phyloP scores from a whole-genome alignment of 2,888 invertebrate species.

The Schizaphis graminum region DNA sequence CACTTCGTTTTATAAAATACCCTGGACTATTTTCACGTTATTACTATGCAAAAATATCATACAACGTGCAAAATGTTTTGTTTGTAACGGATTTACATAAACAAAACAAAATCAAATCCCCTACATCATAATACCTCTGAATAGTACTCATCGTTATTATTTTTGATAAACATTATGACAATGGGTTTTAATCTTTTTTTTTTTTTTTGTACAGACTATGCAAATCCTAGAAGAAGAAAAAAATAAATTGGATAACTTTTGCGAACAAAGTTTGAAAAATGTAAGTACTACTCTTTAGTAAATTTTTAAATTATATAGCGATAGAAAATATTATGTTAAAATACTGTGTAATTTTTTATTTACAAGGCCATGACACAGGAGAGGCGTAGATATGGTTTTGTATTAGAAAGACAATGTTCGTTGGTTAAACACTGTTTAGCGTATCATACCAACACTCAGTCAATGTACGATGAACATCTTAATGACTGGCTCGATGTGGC shows the following conservation, averaged over 20 bases:
- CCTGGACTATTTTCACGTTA: constrained; percentile 15
- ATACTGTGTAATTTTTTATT: not conserved
- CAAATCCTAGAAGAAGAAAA: constrained; percentile 92
- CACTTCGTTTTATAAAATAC: constrained; percentile 41
- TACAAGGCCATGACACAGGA: constrained; percentile 91
- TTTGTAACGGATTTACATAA: constrained; percentile 45
- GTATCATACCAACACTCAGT: constrained; percentile 85
- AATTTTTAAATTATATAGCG: not conserved
- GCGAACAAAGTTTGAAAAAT: constrained; percentile 91
- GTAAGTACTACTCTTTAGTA: constrained; percentile 75
- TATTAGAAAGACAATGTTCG: constrained; percentile 90
- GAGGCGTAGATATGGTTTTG: constrained; percentile 90
- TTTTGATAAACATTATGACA: constrained; percentile 4
- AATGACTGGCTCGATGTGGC: constrained; percentile 93
- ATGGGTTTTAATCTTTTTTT: constrained; percentile 16
- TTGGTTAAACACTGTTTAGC: constrained; percentile 92
- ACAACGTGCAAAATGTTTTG: constrained; percentile 41
- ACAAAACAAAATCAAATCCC: constrained; percentile 46
- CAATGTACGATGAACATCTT: constrained; percentile 83
- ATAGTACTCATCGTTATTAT: not conserved
- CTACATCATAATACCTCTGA: not conserved
- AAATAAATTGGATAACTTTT: constrained; percentile 90
- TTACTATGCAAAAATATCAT: constrained; percentile 34
- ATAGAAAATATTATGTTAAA: not conserved
- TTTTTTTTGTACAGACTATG: constrained; percentile 78